Percentiles rank a stretch among this genome's conserved stretches.
phyloP scores from a whole-genome alignment of 2,888 invertebrate species.

The Pemphredon lugubris region DNA sequence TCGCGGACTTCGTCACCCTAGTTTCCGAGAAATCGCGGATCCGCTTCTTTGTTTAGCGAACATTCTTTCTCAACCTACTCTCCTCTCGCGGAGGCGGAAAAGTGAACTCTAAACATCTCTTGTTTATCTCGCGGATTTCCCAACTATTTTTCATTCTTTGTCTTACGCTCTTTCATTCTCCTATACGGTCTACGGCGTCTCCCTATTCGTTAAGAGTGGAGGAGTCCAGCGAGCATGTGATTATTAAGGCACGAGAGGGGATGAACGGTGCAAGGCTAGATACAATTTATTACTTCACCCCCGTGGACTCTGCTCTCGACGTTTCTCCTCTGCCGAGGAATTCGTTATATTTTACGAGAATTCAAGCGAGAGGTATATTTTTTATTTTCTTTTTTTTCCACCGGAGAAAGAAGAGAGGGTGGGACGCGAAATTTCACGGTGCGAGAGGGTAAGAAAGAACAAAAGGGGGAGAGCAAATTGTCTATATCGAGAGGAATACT shows the following conservation, averaged over 20 bases:
- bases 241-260: constrained; percentile 39
- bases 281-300: constrained; percentile 10
- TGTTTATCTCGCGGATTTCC: no score
- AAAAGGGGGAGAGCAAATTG: background rate
- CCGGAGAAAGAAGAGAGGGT: background rate
- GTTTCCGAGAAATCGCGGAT: background rate
- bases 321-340: constrained; percentile 1
- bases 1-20: no score
- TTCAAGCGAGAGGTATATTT: background rate
- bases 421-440: background rate
- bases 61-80: no score
- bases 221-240: constrained; percentile 8
- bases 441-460: background rate
- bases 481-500: constrained; percentile 26
- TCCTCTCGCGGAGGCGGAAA: no score
- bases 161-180: background rate
- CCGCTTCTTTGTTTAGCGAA: background rate
- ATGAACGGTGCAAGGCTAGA: no score
- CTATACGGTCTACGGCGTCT: background rate
- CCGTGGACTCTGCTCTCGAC: constrained; percentile 4
- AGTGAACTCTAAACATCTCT: no score
- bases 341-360: constrained; percentile 27
- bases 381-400: background rate
- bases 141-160: no score
- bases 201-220: background rate